Evolutionary conservation across 2,888 invertebrate genomes (phyloP), one percentile per base, ranked within the genome.

Genomic region (Euclidia mi): DNA sequence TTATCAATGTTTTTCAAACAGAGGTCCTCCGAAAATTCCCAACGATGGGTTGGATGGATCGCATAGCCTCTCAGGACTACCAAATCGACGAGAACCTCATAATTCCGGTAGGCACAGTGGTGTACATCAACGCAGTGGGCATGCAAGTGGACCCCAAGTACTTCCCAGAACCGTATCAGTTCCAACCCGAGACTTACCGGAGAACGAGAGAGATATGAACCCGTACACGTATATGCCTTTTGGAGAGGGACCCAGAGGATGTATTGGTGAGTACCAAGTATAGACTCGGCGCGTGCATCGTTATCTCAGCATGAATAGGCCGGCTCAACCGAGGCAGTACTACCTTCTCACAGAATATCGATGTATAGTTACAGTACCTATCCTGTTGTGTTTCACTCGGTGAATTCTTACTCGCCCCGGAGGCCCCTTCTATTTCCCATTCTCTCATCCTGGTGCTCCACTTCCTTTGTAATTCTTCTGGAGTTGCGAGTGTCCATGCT

Each of bases 231-330:
- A 90, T 46, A 50, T 94, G 55, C 95, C 95, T 0, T 95, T 95
- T 51, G 95, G 95, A 0, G 62, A 90, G 3, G 96, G 96, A 3
- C 96, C 95, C 1, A 89, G 96, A 48, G 94, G 84, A 69, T 96
- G 96, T 66, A 94, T 96, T 49, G 96, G 95, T 87, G 69, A 71
- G 52, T 62, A 15, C n/a, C 25, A 25, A 11, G n/a, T 10, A 15
- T 37, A 37, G 10, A 37, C 1, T 40, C 3, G n/a, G n/a, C n/a
- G n/a, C n/a, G n/a, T n/a, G n/a, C n/a, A n/a, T n/a, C n/a, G n/a
- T n/a, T n/a, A n/a, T n/a, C n/a, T n/a, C n/a, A n/a, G n/a, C n/a
- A n/a, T n/a, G n/a, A n/a, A n/a, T n/a, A n/a, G n/a, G n/a, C n/a
- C n/a, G n/a, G n/a, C n/a, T n/a, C n/a, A n/a, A n/a, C n/a, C n/a